phyloP scores from a whole-genome alignment of 37 sponge, comb jelly and placozoan genomes.

The Bolinopsis microptera region DNA sequence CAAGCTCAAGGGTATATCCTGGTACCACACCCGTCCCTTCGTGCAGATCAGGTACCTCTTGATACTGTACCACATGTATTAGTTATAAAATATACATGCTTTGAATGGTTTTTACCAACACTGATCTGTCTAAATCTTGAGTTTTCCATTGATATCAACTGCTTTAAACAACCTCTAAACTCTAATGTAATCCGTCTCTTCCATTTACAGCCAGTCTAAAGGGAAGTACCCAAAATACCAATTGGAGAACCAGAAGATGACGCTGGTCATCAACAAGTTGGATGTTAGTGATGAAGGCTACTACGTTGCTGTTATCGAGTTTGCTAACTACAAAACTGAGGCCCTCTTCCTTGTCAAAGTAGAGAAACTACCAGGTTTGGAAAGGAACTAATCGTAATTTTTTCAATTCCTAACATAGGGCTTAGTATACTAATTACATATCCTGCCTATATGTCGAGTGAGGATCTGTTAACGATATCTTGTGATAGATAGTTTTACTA shows the following conservation, averaged over 20 bases:
- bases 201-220: not conserved
- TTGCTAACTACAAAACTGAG: conserved; percentile 39
- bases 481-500: no score
- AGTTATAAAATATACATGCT: not conserved
- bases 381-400: no score
- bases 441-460: no score
- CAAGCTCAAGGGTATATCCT: not conserved
- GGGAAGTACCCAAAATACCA: conserved; percentile 34
- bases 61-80: not conserved
- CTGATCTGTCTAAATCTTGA: not conserved
- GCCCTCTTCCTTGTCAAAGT: conserved; percentile 26
- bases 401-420: no score
- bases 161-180: no score
- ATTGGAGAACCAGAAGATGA: conserved; percentile 3
- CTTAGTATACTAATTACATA: no score
- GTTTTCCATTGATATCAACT: no score
- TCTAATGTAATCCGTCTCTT: no score
- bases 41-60: not conserved
- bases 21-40: conserved; percentile 40
- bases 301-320: conserved; percentile 17
- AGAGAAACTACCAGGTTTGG: not conserved
- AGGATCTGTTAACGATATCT: no score
- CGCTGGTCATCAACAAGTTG: conserved; percentile 34
- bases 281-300: not conserved
- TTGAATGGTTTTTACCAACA: not conserved